Conservation (phyloP, 1,140 invertebrate species). For the Stegodyphus mimosarum region DNA sequence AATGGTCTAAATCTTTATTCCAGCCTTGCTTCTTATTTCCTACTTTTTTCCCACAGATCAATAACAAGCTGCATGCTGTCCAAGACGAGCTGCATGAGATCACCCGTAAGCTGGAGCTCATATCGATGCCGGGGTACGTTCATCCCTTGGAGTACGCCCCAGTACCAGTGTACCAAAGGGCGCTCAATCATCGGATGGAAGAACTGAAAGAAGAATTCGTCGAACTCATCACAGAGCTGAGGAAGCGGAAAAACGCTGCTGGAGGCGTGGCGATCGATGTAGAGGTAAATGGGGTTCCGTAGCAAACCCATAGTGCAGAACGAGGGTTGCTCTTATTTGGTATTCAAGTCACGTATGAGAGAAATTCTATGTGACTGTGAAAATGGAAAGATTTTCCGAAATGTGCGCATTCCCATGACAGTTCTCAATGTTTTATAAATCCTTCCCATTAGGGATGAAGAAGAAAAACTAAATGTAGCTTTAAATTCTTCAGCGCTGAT, state of each 20-base stretch:
- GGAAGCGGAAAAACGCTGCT: constrained; percentile 69
- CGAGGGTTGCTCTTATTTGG: too few relatives aligned
- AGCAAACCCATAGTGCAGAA: too few relatives aligned
- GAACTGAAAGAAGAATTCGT: constrained; percentile 72
- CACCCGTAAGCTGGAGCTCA: constrained; percentile 65
- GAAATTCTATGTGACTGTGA: too few relatives aligned
- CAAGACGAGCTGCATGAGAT: constrained; percentile 71
- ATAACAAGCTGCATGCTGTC: constrained; percentile 70
- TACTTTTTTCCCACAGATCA: constrained; percentile 66
- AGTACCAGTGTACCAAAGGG: constrained; percentile 63
- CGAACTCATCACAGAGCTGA: constrained; percentile 70
- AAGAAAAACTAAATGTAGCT: too few relatives aligned
- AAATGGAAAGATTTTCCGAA: too few relatives aligned
- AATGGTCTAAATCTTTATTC: too few relatives aligned
- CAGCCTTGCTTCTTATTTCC: too few relatives aligned
- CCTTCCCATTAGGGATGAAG: too few relatives aligned
- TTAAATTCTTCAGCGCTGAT: too few relatives aligned
- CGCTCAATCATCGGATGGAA: constrained; percentile 68
- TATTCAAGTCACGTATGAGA: too few relatives aligned
- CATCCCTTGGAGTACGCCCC: constrained; percentile 24
- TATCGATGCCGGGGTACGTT: constrained; percentile 29
- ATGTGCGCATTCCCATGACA: neutral
- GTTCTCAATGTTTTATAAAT: neutral
- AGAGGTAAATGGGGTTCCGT: constrained; percentile 63
- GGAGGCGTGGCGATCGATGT: constrained; percentile 64